These are phyloP conservation scores for Drosophila fungiperda DNA, from an alignment of 2,888 invertebrate species.

Conservation along the genomic window DNA sequence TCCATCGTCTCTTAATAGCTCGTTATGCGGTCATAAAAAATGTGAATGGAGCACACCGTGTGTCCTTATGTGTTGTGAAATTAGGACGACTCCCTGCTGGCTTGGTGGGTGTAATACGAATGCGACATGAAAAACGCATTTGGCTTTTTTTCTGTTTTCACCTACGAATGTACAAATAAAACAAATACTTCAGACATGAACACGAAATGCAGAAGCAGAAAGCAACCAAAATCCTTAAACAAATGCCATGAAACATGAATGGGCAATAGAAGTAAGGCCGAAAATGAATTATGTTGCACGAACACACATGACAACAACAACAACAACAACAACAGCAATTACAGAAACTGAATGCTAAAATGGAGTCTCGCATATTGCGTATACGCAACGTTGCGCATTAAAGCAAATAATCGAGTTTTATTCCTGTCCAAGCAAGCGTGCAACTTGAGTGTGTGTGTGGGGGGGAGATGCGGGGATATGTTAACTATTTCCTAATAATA, in stretches of 20 bases:
- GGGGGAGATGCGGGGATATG: neutral
- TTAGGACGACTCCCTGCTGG: conserved; percentile 12
- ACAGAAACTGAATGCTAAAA: conserved; percentile 13
- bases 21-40: conserved; percentile 44
- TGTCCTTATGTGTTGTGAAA: conserved; percentile 3
- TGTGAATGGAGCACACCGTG: conserved; percentile 13
- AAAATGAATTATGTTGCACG: conserved; percentile 58
- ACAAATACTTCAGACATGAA: conserved; percentile 20
- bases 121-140: conserved; percentile 70
- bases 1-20: conserved; percentile 43
- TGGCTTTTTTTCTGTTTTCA: conserved; percentile 26
- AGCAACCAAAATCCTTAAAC: conserved; percentile 29
- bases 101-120: conserved; percentile 31
- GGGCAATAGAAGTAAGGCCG: conserved; percentile 6
- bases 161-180: conserved; percentile 18
- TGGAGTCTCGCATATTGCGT: conserved; percentile 48
- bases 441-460: conserved; percentile 30
- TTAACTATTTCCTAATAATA: conserved; percentile 41
- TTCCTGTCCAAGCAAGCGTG: conserved; percentile 70
- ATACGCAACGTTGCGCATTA: conserved; percentile 71
- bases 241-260: conserved; percentile 31
- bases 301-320: conserved; percentile 26
- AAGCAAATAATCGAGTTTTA: conserved; percentile 70
- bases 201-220: neutral
- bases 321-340: conserved; percentile 27